phyloP scores from a whole-genome alignment of 2,797 vertebrate genomes.

The Malurus leucopterus region DNA sequence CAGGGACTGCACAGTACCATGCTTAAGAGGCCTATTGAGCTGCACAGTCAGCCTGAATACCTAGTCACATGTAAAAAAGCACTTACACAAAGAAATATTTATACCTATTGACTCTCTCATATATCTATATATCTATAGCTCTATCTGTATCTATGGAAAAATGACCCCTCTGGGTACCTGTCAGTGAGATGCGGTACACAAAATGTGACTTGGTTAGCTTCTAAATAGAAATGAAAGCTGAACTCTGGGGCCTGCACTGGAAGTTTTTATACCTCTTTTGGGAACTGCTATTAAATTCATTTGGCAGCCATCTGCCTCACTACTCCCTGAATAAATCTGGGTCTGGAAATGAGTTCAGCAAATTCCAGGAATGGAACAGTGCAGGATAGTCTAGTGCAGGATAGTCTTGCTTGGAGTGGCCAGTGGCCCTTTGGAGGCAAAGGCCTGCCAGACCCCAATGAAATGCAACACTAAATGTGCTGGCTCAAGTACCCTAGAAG shows the following conservation, averaged over 20 bases:
- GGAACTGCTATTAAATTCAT: background rate
- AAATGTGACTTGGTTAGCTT: background rate
- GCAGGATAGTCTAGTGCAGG: background rate
- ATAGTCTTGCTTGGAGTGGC: background rate
- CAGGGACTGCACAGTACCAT: background rate
- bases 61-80: background rate
- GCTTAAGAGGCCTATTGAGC: background rate
- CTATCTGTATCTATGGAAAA: background rate
- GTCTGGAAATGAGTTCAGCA: background rate
- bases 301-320: background rate
- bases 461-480: background rate
- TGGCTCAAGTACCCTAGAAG: background rate
- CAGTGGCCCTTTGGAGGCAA: background rate
- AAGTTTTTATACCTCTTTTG: background rate
- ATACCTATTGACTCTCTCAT: background rate
- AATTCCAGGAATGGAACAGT: background rate
- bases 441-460: accelerated
- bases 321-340: background rate
- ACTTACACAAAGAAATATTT: background rate
- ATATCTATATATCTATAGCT: background rate
- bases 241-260: background rate
- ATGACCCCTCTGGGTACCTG: accelerated
- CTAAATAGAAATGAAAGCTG: background rate
- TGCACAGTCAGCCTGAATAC: background rate
- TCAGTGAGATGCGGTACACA: background rate